Base-by-base conservation (phyloP, 2,113 vertebrate genomes). In the Sylvicapra grimmia region DNA sequence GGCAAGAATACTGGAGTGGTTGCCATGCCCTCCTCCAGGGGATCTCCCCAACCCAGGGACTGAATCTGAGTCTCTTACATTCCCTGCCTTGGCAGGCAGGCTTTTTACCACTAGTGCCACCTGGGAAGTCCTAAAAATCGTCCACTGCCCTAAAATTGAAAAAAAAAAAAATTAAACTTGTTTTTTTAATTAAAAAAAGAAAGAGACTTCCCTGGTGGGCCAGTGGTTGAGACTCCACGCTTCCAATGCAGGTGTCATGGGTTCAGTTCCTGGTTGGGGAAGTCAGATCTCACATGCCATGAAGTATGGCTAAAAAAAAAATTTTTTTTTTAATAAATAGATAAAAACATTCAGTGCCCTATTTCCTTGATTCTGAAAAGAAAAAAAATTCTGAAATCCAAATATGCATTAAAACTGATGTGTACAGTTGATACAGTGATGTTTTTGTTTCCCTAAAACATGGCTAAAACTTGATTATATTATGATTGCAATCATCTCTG, bases 241-340 rank as follows among this genome's bases (percentile, higher is more conserved):
- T 25, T 25, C 72, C 36, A 77, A 8, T 44, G 36, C 0, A 0
- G 21, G 36, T 40, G 36, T 25, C 36, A 40, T 2, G 36, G 36
- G 21, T 77, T 77, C 21, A 77, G 12, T 25, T 44, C 72, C 36
- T 77, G 72, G 21, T 77, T 44, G 21, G 10, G 36, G 11, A 77
- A 77, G 23, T 77, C 27, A 44, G 72, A 77, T 44, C 36, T 77
- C 72, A 44, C 72, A 75, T 27, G 40, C 40, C 40, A 27, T 44
- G 23, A 40, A 27, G 23, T 77, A 3, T 14, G 72, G 72, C 40
- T 12, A 15, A 44, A 77, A 77, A 27, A 14, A 40, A 6, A 0
- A 4, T 44, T 75, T 75, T 75, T 75, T 25, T 25, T 40, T 44
- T 1, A 75, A 72, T n/a, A 36, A 36, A 72, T 23, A 72, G 65